These are phyloP conservation scores for Trididemnum nubilum DNA, from an alignment of 23 tunicate genomes.

Conservation along the genomic window DNA sequence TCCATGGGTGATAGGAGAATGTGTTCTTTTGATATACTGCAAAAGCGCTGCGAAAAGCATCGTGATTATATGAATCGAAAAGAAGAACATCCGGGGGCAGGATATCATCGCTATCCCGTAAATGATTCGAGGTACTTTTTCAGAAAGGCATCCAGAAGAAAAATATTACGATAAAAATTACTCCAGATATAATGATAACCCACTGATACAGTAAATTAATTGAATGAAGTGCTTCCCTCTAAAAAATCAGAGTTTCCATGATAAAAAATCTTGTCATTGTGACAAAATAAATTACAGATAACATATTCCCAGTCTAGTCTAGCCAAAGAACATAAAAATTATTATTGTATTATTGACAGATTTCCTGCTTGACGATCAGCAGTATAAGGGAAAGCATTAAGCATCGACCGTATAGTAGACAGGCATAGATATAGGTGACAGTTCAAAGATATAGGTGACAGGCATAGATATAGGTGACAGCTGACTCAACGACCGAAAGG, in stretches of 20 bases:
- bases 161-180: constrained; percentile 12
- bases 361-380: too few relatives aligned
- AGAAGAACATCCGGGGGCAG: background rate
- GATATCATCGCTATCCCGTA: background rate
- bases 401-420: too few relatives aligned
- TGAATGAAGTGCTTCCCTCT: background rate
- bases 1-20: background rate
- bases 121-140: too few relatives aligned
- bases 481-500: too few relatives aligned
- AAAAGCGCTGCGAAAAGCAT: background rate
- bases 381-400: too few relatives aligned
- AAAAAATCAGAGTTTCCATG: constrained; percentile 4
- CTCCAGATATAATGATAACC: constrained; percentile 6
- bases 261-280: constrained; percentile 12
- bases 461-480: too few relatives aligned
- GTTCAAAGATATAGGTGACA: too few relatives aligned
- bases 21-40: background rate
- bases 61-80: background rate
- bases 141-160: background rate
- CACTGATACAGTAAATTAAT: background rate
- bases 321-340: too few relatives aligned
- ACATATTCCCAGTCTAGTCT: too few relatives aligned
- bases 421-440: too few relatives aligned
- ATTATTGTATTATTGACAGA: too few relatives aligned
- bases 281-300: constrained; percentile 10